These are phyloP conservation scores for Lasaia peninsularis DNA, from an alignment of 1,140 invertebrate species.

Conservation along the genomic window DNA sequence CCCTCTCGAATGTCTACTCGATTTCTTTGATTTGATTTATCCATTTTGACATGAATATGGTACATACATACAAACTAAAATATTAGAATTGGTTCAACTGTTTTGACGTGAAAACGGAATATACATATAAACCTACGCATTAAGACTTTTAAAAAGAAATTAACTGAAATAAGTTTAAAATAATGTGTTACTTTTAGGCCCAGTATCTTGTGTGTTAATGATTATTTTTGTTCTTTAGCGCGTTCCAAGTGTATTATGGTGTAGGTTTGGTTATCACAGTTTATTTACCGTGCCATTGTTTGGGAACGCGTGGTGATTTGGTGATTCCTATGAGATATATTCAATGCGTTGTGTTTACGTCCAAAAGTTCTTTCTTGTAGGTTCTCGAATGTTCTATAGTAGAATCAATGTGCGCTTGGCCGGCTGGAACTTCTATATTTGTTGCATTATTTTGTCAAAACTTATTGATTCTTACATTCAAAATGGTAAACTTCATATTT, in stretches of 20 bases:
- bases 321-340: constrained; percentile 48
- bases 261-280: constrained; percentile 4
- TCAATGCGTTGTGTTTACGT: constrained; percentile 42
- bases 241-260: constrained; percentile 19
- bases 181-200: background rate
- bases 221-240: constrained; percentile 36
- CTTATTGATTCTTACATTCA: too few relatives aligned
- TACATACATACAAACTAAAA: too few relatives aligned
- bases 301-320: constrained; percentile 39
- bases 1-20: too few relatives aligned
- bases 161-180: too few relatives aligned
- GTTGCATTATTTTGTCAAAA: constrained; percentile 19
- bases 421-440: constrained; percentile 34
- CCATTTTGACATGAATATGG: too few relatives aligned
- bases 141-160: too few relatives aligned
- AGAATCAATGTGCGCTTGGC: constrained; percentile 71
- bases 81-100: too few relatives aligned
- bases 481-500: too few relatives aligned
- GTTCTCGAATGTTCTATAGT: constrained; percentile 69
- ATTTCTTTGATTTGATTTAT: too few relatives aligned
- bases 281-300: constrained; percentile 54
- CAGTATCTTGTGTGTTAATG: constrained; percentile 18
- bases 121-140: too few relatives aligned
- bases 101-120: too few relatives aligned
- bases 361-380: constrained; percentile 56